Base-by-base conservation (phyloP, 2,888 invertebrate species). In the Hypomecis punctinalis region DNA sequence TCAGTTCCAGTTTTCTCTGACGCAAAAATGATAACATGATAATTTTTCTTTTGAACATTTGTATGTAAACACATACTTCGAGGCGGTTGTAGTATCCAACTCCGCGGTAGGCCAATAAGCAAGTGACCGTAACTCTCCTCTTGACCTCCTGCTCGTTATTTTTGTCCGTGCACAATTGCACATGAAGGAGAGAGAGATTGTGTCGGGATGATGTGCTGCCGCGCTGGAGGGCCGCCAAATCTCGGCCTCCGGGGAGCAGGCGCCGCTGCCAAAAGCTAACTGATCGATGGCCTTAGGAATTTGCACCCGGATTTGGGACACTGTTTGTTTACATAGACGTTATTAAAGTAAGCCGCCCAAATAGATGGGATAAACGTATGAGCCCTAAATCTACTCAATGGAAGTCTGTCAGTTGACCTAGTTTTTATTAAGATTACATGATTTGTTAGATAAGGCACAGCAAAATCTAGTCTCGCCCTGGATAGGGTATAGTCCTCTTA, bases 221-320 rank as follows among this genome's bases (percentile, higher is more conserved):
- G 65, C 60, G 71, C 77, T 83, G 83, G 82, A 82, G 75, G 47
- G 66, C 67, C 69, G 82, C 82, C 82, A 82, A 81, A 75, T 80
- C 77, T 72, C 76, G 75, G 80, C 81, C 81, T 73, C 76, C 70
- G 63, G 80, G 82, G 78, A 74, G 73, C 76, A 76, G 70, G 76
- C 64, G 70, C 69, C 71, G 73, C 79, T 83, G 81, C 83, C 82
- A 83, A 83, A 79, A 76, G 72, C 77, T 80, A 78, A 78, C 80
- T 81, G 84, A 83, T 83, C 79, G 80, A 84, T 82, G 82, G 76
- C 78, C 78, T 79, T 75, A 78, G 76, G 76, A 80, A 82, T 80
- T 81, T 80, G 77, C 76, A 71, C 73, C 76, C 67, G 74, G 74
- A 77, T 75, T 71, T 72, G 69, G 70, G 69, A 67, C 72, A 69